These are phyloP conservation scores for Probosciger aterrimus DNA, from an alignment of 2,113 vertebrate genomes.

Conservation along the genomic window DNA sequence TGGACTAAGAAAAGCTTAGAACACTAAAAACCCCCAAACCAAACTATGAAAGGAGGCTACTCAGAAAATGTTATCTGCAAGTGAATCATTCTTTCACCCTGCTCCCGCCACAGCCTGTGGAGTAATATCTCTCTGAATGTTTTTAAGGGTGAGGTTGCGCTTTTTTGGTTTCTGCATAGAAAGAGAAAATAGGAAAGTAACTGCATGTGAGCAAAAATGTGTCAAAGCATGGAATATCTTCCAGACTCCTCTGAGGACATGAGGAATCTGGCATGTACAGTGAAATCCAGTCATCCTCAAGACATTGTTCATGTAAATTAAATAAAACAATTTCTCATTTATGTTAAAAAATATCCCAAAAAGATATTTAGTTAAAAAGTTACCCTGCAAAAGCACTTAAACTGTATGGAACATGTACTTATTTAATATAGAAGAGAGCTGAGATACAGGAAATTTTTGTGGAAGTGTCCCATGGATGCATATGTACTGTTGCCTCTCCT, in stretches of 20 bases:
- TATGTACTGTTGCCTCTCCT: neutral
- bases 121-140: neutral
- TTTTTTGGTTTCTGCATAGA: neutral
- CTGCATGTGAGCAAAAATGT: accelerated
- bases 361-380: neutral
- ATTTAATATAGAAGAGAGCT: neutral
- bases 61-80: neutral
- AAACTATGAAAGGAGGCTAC: neutral
- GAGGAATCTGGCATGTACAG: neutral
- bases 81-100: neutral
- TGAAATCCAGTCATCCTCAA: neutral
- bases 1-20: neutral
- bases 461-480: neutral
- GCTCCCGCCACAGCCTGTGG: neutral
- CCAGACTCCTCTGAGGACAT: neutral
- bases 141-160: neutral
- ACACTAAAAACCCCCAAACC: neutral
- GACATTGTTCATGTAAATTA: neutral
- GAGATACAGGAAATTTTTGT: neutral
- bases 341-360: neutral
- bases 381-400: neutral
- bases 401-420: neutral
- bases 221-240: neutral
- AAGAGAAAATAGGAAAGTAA: neutral
- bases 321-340: neutral